Conservation (phyloP, 1,140 invertebrate genomes). For the Drosophila cardini region DNA sequence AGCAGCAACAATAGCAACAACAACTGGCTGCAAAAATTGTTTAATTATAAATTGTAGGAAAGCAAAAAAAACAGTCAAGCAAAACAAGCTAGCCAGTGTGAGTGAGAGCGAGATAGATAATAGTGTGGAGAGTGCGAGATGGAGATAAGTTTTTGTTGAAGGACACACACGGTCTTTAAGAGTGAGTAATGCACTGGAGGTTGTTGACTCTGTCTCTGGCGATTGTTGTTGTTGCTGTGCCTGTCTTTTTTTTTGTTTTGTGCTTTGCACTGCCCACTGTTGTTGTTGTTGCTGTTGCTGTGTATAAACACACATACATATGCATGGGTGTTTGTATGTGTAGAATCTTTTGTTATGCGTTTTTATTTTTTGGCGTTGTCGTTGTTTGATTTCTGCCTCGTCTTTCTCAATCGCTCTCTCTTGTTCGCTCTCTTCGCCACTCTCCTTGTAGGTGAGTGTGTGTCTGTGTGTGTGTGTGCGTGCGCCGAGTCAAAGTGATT, state of each 20-base stretch:
- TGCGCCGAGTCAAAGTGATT: constrained; percentile 81
- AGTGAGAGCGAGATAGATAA: constrained; percentile 20
- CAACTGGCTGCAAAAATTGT: constrained; percentile 61
- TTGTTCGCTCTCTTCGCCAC: background rate
- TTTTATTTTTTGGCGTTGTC: constrained; percentile 70
- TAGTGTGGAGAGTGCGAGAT: constrained; percentile 48
- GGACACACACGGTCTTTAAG: constrained; percentile 84
- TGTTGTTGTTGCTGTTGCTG: constrained; percentile 43
- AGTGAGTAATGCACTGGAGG: constrained; percentile 84
- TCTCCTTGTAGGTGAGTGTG: constrained; percentile 21
- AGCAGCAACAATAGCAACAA: constrained; percentile 36
- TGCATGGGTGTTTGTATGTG: constrained; percentile 36
- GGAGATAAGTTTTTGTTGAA: constrained; percentile 81
- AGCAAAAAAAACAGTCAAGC: constrained; percentile 35
- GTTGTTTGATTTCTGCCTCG: constrained; percentile 51
- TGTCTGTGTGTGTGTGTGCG: constrained; percentile 48
- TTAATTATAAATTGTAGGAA: constrained; percentile 83
- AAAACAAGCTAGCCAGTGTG: constrained; percentile 4
- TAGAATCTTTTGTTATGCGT: constrained; percentile 78
- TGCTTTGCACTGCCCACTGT: constrained; percentile 68
- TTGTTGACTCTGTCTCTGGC: constrained; percentile 69
- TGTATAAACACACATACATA: constrained; percentile 21
- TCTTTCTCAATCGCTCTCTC: constrained; percentile 6
- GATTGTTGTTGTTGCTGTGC: constrained; percentile 41
- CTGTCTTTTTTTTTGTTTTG: constrained; percentile 33